phyloP scores from a whole-genome alignment of 2,113 vertebrate genomes.

The Eidolon helvum region DNA sequence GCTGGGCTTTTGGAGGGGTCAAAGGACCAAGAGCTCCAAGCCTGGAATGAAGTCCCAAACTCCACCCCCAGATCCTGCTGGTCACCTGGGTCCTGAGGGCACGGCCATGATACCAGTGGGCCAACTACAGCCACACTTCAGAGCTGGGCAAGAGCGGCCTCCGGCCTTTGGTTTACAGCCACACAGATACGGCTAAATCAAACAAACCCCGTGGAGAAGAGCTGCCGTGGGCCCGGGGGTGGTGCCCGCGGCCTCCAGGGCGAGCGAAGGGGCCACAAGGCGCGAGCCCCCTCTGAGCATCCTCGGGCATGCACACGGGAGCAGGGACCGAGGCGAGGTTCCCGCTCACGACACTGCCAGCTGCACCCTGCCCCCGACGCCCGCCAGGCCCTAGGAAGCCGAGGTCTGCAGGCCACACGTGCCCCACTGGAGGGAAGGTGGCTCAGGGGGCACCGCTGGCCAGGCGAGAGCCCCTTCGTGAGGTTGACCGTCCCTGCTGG shows the following conservation, averaged over 20 bases:
- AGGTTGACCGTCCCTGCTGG: rapidly evolving
- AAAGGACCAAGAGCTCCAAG: not conserved
- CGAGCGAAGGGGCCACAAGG: too few relatives aligned
- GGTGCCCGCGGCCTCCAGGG: not conserved
- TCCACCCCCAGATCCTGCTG: rapidly evolving
- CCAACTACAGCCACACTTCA: not conserved
- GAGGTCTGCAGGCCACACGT: not conserved
- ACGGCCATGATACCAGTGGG: rapidly evolving
- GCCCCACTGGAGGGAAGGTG: not conserved
- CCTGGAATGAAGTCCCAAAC: not conserved
- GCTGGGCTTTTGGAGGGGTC: too few relatives aligned
- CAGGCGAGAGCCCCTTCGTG: rapidly evolving
- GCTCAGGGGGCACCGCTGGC: not conserved
- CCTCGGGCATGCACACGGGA: rapidly evolving
- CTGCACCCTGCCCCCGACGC: rapidly evolving
- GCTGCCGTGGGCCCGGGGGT: rapidly evolving
- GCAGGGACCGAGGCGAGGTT: not conserved
- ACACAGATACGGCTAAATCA: rapidly evolving
- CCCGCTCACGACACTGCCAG: too few relatives aligned
- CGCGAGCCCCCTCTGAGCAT: not conserved
- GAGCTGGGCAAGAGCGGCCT: rapidly evolving
- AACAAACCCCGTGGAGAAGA: not conserved
- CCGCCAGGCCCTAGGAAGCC: too few relatives aligned
- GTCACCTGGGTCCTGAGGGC: not conserved
- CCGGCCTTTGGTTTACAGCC: rapidly evolving